These are phyloP conservation scores for Heteromormyrus szaboi DNA, from an alignment of 2,797 vertebrate species.

Conservation along the genomic window DNA sequence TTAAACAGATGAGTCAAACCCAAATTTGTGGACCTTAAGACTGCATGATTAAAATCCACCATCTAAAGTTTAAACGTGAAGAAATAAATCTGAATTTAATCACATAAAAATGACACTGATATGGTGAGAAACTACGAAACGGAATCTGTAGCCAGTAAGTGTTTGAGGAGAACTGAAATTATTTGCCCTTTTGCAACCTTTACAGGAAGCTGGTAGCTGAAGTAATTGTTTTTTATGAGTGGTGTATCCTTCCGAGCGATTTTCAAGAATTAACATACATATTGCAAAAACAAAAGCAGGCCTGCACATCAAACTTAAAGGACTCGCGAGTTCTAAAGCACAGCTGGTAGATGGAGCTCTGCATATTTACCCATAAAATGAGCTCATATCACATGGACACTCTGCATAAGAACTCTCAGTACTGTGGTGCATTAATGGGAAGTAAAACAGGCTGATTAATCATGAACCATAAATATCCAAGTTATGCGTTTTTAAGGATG, in stretches of 20 bases:
- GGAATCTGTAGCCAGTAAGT: not conserved
- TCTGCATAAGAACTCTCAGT: not conserved
- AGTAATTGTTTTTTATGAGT: not conserved
- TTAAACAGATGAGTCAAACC: not conserved
- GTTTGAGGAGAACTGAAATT: not conserved
- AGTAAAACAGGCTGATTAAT: not conserved
- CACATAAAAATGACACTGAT: not conserved
- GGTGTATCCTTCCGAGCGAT: not conserved
- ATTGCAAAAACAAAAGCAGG: not conserved
- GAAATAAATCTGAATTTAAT: not conserved
- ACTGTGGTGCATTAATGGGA: not conserved
- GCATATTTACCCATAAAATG: not conserved
- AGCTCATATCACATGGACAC: not conserved
- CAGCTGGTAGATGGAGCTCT: not conserved
- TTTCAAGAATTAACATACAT: conserved; percentile 2
- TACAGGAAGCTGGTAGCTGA: not conserved
- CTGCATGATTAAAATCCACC: not conserved
- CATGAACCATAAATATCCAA: not conserved
- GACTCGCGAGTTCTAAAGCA: not conserved
- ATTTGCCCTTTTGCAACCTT: not conserved
- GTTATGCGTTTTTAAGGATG: not conserved
- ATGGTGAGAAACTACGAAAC: not conserved
- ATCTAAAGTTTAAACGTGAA: not conserved
- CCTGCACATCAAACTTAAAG: not conserved
- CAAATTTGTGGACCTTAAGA: not conserved